Base-by-base conservation (phyloP, 2,797 vertebrate genomes). In the Gymnothorax javanicus region DNA sequence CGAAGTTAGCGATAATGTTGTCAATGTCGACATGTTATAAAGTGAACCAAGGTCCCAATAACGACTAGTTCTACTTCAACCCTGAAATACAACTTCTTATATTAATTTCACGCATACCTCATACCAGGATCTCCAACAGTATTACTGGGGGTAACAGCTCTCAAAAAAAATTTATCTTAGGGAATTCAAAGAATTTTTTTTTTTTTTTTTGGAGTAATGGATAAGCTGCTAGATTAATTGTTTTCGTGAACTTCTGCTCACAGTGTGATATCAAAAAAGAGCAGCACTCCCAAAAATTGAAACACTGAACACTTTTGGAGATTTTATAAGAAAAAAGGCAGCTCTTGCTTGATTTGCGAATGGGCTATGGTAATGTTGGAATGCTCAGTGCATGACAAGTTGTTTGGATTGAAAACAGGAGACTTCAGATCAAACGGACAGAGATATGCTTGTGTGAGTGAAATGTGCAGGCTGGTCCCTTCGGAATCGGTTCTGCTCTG, bases 381-480 rank as follows among this genome's bases (percentile, higher is more conserved):
- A 89, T 87, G 84, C 56, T 69, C 13, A 59, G 82, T 62, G 84
- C 67, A 88, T 87, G 84, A 86, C 84, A 86, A 79, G 87, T 83
- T 85, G 81, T 67, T 87, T 87, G 88, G 84, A 86, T 77, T 71
- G 77, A 86, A 85, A 82, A 86, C 81, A 73, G 77, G 86, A 84
- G 75, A 59, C 57, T 43, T 71, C 83, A 77, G 77, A 86, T 88
- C 82, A 54, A 25, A 83, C 67, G 8, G 83, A 89, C 89, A 89
- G 88, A 89, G 89, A 86, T 86, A 85, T 81, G 77, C 85, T 87
- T 89, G 87, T 89, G 85, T 83, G 83, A 73, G 73, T 64, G 69
- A 84, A 82, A 60, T 84, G 79, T 81, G 86, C 73, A 23, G 50
- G 73, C 87, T 73, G 82, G 60, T 84, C 58, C 50, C 73, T 73